These are phyloP conservation scores for Tupiocoris notatus DNA, from an alignment of 2,888 invertebrate genomes.

Conservation along the genomic window DNA sequence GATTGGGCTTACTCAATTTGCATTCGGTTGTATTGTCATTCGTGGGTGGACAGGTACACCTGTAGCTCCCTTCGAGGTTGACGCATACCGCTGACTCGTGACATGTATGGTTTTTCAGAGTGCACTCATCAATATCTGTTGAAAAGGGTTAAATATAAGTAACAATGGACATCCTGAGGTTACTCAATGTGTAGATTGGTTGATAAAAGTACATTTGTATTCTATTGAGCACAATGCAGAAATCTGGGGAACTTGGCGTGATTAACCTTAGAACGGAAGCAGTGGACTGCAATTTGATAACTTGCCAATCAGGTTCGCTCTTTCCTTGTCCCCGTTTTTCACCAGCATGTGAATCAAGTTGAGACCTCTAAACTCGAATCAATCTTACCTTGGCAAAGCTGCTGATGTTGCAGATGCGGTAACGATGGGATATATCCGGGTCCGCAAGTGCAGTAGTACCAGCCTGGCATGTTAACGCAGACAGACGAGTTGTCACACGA, in stretches of 20 bases:
- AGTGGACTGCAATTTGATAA: too few species aligned
- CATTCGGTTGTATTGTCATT: conserved; percentile 55
- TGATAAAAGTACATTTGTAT: too few species aligned
- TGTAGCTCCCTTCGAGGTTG: conserved; percentile 76
- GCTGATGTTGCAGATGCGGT: conserved; percentile 51
- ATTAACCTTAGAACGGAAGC: too few species aligned
- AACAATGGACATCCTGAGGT: not conserved
- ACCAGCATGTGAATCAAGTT: not conserved
- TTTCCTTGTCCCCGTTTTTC: not conserved
- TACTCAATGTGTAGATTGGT: too few species aligned
- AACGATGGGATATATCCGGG: conserved; percentile 66
- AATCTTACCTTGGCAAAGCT: conserved; percentile 63
- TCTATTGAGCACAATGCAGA: too few species aligned
- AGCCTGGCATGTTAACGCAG: conserved; percentile 86
- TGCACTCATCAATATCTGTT: conserved; percentile 80
- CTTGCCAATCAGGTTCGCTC: too few species aligned
- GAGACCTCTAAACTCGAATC: too few species aligned
- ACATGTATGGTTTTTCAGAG: conserved; percentile 73
- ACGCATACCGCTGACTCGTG: conserved; percentile 74
- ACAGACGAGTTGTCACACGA: conserved; percentile 71
- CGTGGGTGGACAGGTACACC: conserved; percentile 66
- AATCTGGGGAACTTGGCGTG: too few species aligned
- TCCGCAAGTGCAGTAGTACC: conserved; percentile 84
- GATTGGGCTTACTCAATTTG: conserved; percentile 61
- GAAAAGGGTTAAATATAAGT: not conserved